Evolutionary conservation across 2,797 vertebrate genomes (phyloP).

Genomic region (Sebastes itinus): DNA sequence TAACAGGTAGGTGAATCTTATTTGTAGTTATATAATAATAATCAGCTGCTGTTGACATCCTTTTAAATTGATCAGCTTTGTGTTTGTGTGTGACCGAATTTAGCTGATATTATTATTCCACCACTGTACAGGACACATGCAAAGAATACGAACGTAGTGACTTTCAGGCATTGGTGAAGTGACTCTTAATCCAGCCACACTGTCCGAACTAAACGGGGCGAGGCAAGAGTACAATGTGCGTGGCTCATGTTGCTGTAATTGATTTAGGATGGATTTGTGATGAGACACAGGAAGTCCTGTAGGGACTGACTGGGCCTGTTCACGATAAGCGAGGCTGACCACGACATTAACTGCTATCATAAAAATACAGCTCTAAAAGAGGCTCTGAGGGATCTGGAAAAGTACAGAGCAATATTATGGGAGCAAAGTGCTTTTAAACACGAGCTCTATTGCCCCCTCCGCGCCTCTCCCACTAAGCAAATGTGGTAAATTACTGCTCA

Average conservation of each 20-base stretch:
- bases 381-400: not conserved
- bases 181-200: too few relatives aligned
- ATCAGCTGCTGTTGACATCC: not conserved
- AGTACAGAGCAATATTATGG: not conserved
- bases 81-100: not conserved
- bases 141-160: not conserved
- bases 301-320: not conserved
- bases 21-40: not conserved
- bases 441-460: not conserved
- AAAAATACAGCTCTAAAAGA: not conserved
- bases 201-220: slow-evolving; percentile 5
- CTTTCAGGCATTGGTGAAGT: not conserved
- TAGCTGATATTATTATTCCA: not conserved
- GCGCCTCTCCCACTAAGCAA: not conserved
- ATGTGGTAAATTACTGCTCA: not conserved
- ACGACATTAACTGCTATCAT: not conserved
- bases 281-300: not conserved
- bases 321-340: not conserved
- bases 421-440: not conserved
- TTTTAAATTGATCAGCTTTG: not conserved
- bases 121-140: not conserved
- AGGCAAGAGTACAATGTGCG: not conserved
- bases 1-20: slow-evolving; percentile 10
- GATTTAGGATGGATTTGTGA: slow-evolving; percentile 12
- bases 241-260: slow-evolving; percentile 20